Base-by-base conservation (phyloP, 2,797 vertebrate genomes). In the Limosa lapponica region DNA sequence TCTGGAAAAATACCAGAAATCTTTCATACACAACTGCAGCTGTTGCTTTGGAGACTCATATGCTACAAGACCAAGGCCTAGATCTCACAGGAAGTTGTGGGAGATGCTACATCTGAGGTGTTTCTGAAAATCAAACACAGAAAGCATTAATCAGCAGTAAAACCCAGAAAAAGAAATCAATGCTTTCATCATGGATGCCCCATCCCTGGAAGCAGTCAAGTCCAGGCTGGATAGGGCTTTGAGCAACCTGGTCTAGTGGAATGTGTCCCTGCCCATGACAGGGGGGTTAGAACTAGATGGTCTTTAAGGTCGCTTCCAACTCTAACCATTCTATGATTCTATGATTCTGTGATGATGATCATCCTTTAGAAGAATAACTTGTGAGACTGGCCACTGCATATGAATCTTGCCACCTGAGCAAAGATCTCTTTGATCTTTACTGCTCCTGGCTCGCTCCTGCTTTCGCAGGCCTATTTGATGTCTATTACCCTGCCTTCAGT, bases 81-180 rank as follows among this genome's bases (percentile, higher is more conserved):
- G 19, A 34, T 72, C n/a, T 55, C 54, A 8, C 37, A 69, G 13
- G 16, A 61, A 6, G 9, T 34, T 65, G 20, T 34, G 27, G 13
- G 24, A 72, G 3, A 16, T 1, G 0, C 28, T 52, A 22, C 5
- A 8, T 32, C 23, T 48, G 13, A 4, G 13, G 3, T 15, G 14
- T 57, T 87, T 77, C 51, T 49, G 39, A 57, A 90, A 71, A 86
- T 11, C 22, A 37, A 48, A 30, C 5, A 64, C 14, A 34, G 16
- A 18, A 69, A 3, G 6, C 24, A 88, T 57, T 15, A 67, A 71
- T 20, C 48, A 57, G 10, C 19, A 67, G 8, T 34, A 86, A 91
- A 89, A 71, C 4, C 16, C n/a, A 32, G 27, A 52, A 85, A 74
- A 86, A 11, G 11, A 91, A 59, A 72, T 59, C 15, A 55, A 55